phyloP scores from a whole-genome alignment of 2,888 invertebrate genomes.

The Hirtodrosophila duncani region DNA sequence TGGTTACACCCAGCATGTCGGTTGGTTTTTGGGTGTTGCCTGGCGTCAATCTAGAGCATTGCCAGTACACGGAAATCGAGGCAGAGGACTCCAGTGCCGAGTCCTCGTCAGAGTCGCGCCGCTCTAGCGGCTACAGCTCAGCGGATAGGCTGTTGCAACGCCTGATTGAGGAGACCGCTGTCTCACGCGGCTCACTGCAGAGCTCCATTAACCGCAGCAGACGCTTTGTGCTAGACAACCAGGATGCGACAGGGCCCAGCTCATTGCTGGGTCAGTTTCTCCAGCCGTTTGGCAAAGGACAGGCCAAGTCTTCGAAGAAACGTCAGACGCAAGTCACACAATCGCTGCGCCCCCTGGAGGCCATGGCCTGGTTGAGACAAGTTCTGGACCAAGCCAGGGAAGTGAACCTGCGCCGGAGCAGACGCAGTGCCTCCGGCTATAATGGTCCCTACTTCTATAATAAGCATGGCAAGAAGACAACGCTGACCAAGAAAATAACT shows the following conservation, averaged over 20 bases:
- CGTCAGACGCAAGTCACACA: conserved; percentile 11
- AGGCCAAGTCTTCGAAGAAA: not conserved
- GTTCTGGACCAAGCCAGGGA: conserved; percentile 57
- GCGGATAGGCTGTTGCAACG: conserved; percentile 73
- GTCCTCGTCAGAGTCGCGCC: conserved; percentile 37
- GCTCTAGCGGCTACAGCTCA: conserved; percentile 60
- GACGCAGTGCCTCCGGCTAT: conserved; percentile 54
- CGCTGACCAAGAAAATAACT: conserved; percentile 66
- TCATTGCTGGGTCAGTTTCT: conserved; percentile 43
- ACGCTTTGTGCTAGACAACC: conserved; percentile 64
- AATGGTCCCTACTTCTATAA: conserved; percentile 62
- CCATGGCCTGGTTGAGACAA: conserved; percentile 63
- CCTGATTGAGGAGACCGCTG: conserved; percentile 72
- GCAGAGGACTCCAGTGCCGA: conserved; percentile 41
- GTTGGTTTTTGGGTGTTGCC: conserved; percentile 88
- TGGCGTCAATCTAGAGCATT: conserved; percentile 82
- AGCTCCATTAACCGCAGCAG: conserved; percentile 60
- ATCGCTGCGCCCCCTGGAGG: conserved; percentile 38
- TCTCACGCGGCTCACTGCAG: conserved; percentile 48
- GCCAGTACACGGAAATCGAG: conserved; percentile 77
- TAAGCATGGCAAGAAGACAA: conserved; percentile 52
- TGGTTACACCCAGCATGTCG: conserved; percentile 83
- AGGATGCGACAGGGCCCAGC: conserved; percentile 16
- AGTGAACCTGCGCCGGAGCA: conserved; percentile 43
- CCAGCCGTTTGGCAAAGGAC: conserved; percentile 28